These are phyloP conservation scores for Tachyglossus aculeatus DNA, from an alignment of 2,797 vertebrate genomes.

Conservation along the genomic window DNA sequence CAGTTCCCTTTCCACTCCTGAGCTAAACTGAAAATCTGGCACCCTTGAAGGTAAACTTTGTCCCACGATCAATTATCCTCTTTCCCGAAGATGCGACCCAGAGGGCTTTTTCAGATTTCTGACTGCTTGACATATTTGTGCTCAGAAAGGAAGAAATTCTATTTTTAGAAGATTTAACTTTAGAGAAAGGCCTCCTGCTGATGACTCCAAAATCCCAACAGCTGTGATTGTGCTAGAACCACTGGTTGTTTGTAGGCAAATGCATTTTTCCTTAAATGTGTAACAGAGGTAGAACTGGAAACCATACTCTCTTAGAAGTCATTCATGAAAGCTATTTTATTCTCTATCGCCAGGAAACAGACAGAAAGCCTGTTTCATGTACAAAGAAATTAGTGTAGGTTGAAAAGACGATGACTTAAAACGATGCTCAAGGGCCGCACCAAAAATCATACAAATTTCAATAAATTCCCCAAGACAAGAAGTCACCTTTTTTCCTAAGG, in stretches of 20 bases:
- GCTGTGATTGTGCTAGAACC: no score
- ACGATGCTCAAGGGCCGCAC: background rate
- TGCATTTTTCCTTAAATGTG: slow-evolving; percentile 23
- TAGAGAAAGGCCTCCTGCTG: slow-evolving; percentile 25
- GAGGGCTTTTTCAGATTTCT: no score
- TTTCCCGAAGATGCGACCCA: no score
- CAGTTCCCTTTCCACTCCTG: no score
- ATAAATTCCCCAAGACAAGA: background rate
- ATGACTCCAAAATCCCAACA: background rate
- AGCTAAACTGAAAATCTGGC: no score
- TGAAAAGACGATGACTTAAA: background rate
- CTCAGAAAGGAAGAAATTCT: no score
- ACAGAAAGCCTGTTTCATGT: background rate
- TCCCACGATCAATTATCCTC: no score
- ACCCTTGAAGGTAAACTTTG: no score
- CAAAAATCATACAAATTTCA: slow-evolving; percentile 4
- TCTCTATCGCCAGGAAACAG: background rate
- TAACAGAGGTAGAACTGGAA: background rate
- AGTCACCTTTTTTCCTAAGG: background rate
- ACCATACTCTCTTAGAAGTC: slow-evolving; percentile 9
- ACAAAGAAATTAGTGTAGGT: slow-evolving; percentile 20
- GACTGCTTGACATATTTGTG: no score
- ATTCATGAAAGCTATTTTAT: background rate
- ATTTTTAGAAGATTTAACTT: slow-evolving; percentile 21
- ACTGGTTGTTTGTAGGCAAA: no score